Conservation (phyloP, 2,113 vertebrate genomes). For the Phaethon lepturus region DNA sequence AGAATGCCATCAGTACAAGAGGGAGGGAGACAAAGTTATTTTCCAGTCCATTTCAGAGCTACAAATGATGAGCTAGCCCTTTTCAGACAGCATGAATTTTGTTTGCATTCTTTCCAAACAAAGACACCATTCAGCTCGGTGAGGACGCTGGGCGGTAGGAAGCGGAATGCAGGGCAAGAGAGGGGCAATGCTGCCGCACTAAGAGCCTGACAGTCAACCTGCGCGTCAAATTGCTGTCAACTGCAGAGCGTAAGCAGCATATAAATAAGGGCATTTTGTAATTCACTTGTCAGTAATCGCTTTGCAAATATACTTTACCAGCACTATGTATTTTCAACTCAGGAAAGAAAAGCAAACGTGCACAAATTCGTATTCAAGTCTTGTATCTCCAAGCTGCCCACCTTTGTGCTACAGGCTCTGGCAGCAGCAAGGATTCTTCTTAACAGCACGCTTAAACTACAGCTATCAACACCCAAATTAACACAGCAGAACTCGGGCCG, state of each 20-base stretch:
- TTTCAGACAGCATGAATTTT: background rate
- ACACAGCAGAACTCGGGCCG: background rate
- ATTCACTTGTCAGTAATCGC: background rate
- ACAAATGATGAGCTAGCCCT: constrained; percentile 34
- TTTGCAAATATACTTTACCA: background rate
- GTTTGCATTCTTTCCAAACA: constrained; percentile 43
- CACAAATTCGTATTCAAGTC: background rate
- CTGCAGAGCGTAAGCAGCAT: fast-evolving
- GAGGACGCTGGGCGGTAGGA: background rate
- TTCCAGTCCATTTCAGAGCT: background rate
- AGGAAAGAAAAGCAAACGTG: fast-evolving
- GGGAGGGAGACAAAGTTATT: background rate
- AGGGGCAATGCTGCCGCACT: background rate
- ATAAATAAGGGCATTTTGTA: fast-evolving
- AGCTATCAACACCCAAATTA: fast-evolving
- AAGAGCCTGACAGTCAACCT: background rate
- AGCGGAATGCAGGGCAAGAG: constrained; percentile 26
- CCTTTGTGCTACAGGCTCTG: background rate
- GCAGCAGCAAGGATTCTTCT: too few species aligned
- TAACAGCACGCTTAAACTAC: fast-evolving
- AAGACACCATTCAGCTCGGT: background rate
- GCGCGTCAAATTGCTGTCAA: fast-evolving
- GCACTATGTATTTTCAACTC: fast-evolving
- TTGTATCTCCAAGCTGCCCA: background rate
- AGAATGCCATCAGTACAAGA: fast-evolving